Evolutionary conservation across 2,888 invertebrate genomes (phyloP).

Genomic region (Peribatodes rhomboidaria): DNA sequence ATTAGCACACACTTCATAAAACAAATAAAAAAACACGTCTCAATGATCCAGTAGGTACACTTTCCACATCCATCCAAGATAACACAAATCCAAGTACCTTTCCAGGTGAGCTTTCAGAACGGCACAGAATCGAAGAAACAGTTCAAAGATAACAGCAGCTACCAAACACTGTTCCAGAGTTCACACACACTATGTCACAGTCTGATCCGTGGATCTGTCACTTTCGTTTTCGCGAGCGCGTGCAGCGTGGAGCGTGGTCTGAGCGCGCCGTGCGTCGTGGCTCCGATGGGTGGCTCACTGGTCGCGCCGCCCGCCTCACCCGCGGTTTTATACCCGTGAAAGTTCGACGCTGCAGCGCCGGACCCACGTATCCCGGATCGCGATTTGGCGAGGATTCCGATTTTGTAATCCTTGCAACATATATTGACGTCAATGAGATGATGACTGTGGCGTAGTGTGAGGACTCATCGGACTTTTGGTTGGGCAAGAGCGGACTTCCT

Average conservation of each 20-base stretch:
- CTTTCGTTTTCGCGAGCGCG: constrained; percentile 79
- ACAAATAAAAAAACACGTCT: constrained; percentile 11
- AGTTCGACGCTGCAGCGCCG: constrained; percentile 72
- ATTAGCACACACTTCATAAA: constrained; percentile 15
- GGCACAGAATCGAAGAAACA: constrained; percentile 71
- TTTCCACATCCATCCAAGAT: constrained; percentile 47
- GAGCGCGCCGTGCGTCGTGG: constrained; percentile 62
- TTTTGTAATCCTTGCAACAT: constrained; percentile 81
- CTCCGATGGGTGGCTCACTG: constrained; percentile 71
- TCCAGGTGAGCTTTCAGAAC: constrained; percentile 65
- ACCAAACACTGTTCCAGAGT: constrained; percentile 82
- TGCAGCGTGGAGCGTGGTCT: constrained; percentile 38
- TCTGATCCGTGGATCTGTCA: constrained; percentile 64
- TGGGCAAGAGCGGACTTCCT: constrained; percentile 28
- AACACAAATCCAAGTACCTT: constrained; percentile 74
- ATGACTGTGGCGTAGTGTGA: constrained; percentile 10
- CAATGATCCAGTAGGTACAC: constrained; percentile 28
- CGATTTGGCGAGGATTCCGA: constrained; percentile 64
- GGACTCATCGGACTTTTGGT: constrained; percentile 17
- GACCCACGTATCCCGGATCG: constrained; percentile 79
- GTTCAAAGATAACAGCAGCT: constrained; percentile 83
- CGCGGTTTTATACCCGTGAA: constrained; percentile 83
- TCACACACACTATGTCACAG: constrained; percentile 79
- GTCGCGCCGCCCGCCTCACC: constrained; percentile 74
- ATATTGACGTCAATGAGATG: constrained; percentile 58